Evolutionary conservation across 2,888 invertebrate genomes (phyloP).

Genomic region (Antheraea yamamai): DNA sequence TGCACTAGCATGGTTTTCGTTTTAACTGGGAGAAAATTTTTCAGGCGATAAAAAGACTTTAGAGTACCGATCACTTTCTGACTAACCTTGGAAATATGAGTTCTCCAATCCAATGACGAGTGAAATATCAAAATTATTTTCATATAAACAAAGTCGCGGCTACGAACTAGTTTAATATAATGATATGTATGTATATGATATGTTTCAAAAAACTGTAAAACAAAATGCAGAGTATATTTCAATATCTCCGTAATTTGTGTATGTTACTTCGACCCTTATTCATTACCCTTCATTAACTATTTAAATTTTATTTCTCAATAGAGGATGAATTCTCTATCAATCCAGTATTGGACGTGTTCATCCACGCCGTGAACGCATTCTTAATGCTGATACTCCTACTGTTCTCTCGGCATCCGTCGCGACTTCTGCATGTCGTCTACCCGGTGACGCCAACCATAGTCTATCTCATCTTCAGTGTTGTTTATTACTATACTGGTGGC

Average conservation of each 20-base stretch:
- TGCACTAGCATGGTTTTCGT: too few species aligned
- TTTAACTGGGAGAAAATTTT: too few species aligned
- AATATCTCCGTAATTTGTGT: too few species aligned
- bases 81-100: too few species aligned
- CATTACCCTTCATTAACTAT: not conserved
- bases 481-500: conserved; percentile 88
- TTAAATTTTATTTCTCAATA: conserved; percentile 24
- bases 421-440: conserved; percentile 82
- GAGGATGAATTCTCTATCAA: conserved; percentile 51
- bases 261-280: too few species aligned
- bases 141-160: not conserved
- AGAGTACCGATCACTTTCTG: too few species aligned
- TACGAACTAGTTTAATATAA: not conserved
- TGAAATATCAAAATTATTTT: not conserved
- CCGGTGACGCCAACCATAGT: conserved; percentile 82
- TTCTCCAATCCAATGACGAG: too few species aligned
- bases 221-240: too few species aligned
- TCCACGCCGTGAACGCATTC: conserved; percentile 85
- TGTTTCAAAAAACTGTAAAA: too few species aligned
- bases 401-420: conserved; percentile 87
- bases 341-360: conserved; percentile 59
- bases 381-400: conserved; percentile 87
- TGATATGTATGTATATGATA: too few species aligned
- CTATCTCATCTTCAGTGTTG: conserved; percentile 86
- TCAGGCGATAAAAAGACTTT: too few species aligned